Conservation (phyloP, 2,888 invertebrate genomes). For the Laspeyria flexula region DNA sequence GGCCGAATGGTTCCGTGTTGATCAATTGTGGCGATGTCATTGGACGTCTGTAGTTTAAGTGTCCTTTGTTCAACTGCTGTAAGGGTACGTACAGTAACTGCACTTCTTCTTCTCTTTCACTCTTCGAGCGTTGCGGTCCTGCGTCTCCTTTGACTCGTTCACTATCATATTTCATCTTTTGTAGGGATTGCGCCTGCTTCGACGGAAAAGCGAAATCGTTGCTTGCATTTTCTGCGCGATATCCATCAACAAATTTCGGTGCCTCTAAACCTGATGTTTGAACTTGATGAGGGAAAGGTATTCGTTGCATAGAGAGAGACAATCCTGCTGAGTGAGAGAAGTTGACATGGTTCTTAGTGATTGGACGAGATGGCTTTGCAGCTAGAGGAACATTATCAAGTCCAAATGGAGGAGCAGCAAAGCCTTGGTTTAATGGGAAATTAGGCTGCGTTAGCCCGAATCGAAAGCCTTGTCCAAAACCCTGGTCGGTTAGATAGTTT, state of each 20-base stretch:
- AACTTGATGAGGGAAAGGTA: constrained; percentile 59
- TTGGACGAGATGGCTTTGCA: constrained; percentile 25
- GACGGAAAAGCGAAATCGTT: constrained; percentile 47
- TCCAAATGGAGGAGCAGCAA: constrained; percentile 67
- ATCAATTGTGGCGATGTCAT: constrained; percentile 57
- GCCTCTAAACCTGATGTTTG: constrained; percentile 58
- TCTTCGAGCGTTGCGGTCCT: constrained; percentile 57
- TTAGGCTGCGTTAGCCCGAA: constrained; percentile 76
- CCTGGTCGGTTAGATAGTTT: constrained; percentile 75
- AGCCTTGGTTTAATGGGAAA: constrained; percentile 74
- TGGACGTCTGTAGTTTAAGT: constrained; percentile 73
- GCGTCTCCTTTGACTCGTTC: constrained; percentile 63
- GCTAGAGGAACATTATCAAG: constrained; percentile 67
- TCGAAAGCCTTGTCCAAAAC: constrained; percentile 74
- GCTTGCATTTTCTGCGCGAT: constrained; percentile 69
- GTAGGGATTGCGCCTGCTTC: constrained; percentile 69
- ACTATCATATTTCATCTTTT: constrained; percentile 73
- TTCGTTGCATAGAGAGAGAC: constrained; percentile 51
- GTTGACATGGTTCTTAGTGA: constrained; percentile 57
- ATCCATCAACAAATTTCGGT: constrained; percentile 77
- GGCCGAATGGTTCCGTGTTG: constrained; percentile 66
- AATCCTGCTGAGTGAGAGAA: constrained; percentile 45
- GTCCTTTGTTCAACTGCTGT: constrained; percentile 88
- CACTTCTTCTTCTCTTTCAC: constrained; percentile 88
- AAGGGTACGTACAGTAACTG: constrained; percentile 94